Evolutionary conservation across 2,888 invertebrate genomes (phyloP).

Genomic region (Romanomermis culicivorax): DNA sequence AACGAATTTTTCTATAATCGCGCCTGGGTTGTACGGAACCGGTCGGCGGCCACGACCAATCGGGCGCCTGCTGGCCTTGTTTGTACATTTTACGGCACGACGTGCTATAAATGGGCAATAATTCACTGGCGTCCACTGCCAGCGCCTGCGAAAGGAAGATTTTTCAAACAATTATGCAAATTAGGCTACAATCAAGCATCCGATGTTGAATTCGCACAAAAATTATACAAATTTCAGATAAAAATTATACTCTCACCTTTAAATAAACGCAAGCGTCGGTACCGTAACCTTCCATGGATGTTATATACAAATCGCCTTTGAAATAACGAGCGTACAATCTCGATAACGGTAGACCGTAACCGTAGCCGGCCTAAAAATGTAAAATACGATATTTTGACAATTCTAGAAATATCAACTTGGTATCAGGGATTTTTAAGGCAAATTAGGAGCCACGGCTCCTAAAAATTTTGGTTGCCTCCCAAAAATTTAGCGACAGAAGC

Average conservation of each 20-base stretch:
- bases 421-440: too few relatives aligned
- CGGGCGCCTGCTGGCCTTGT: constrained; percentile 18
- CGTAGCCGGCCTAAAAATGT: constrained; percentile 42
- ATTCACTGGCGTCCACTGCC: constrained; percentile 85
- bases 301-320: constrained; percentile 75
- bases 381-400: neutral
- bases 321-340: constrained; percentile 90
- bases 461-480: neutral
- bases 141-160: constrained; percentile 44
- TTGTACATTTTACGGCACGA: constrained; percentile 36
- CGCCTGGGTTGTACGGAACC: neutral
- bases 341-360: constrained; percentile 88
- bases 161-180: neutral
- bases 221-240: neutral
- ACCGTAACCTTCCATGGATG: constrained; percentile 86
- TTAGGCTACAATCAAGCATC: neutral
- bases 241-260: constrained; percentile 44
- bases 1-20: neutral
- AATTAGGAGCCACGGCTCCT: neutral
- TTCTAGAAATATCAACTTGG: too few relatives aligned
- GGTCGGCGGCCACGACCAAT: constrained; percentile 5
- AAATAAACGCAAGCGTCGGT: constrained; percentile 88
- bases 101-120: constrained; percentile 87
- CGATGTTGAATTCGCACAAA: neutral
- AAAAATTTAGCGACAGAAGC: too few relatives aligned